Percentiles rank a stretch among this genome's conserved stretches.
Evolutionary conservation across 2,113 vertebrate genomes (phyloP).

Genomic region (Cariama cristata): DNA sequence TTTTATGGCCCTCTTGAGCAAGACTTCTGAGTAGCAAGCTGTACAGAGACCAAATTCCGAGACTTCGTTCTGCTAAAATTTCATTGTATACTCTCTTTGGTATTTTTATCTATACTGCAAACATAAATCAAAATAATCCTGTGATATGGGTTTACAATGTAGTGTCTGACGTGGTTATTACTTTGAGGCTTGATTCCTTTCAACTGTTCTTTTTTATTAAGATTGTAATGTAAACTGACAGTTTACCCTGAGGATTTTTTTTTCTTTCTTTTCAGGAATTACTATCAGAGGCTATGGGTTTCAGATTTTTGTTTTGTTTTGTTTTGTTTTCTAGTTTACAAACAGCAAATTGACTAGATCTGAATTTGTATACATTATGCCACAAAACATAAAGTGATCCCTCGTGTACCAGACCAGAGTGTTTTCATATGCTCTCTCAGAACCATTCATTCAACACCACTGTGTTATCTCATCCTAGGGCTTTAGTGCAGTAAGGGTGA

Average conservation of each 20-base stretch:
- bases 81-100: slow-evolving; percentile 19
- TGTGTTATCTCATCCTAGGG: background rate
- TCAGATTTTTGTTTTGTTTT: background rate
- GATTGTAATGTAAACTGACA: slow-evolving; percentile 59
- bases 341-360: slow-evolving; percentile 50
- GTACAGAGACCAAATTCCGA: slow-evolving; percentile 49
- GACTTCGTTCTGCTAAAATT: slow-evolving; percentile 34
- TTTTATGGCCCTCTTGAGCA: slow-evolving; percentile 69
- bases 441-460: background rate
- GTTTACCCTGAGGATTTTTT: slow-evolving; percentile 17
- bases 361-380: background rate
- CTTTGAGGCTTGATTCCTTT: slow-evolving; percentile 32
- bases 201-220: slow-evolving; percentile 56
- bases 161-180: slow-evolving; percentile 48
- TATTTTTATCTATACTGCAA: slow-evolving; percentile 43
- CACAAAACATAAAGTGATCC: background rate
- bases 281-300: background rate
- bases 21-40: slow-evolving; percentile 49
- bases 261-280: slow-evolving; percentile 14
- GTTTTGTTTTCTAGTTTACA: slow-evolving; percentile 11
- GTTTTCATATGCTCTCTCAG: background rate
- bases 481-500: background rate
- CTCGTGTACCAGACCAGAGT: background rate
- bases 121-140: slow-evolving; percentile 74
- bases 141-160: slow-evolving; percentile 43